phyloP scores from a whole-genome alignment of 2,113 vertebrate genomes.

The Ondatra zibethicus region DNA sequence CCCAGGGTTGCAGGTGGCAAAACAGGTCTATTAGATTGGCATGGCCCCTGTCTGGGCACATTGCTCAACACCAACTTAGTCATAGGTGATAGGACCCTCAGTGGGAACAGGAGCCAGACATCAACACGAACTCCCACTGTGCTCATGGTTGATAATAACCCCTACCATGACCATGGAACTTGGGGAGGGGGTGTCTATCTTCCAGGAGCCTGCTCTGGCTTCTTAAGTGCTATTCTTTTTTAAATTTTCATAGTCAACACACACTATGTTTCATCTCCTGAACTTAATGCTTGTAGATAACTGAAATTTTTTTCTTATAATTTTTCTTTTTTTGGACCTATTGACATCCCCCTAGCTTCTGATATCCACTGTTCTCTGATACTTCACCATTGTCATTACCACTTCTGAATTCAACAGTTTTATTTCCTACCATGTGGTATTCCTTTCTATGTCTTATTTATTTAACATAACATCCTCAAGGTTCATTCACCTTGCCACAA shows the following conservation, averaged over 20 bases:
- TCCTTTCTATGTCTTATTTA: neutral
- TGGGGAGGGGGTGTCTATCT: no score
- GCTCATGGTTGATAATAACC: neutral
- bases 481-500: neutral
- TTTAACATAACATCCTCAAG: neutral
- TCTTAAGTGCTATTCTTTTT: neutral
- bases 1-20: neutral
- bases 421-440: neutral
- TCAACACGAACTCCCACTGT: neutral
- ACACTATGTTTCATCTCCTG: neutral
- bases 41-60: neutral
- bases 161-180: no score
- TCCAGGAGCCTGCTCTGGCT: no score
- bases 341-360: neutral
- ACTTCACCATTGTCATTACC: neutral
- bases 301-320: neutral
- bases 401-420: neutral
- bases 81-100: neutral
- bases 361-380: neutral
- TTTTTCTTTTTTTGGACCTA: neutral
- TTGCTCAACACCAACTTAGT: neutral
- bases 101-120: neutral
- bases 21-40: neutral
- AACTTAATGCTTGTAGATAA: neutral
- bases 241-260: neutral